Evolutionary conservation across 2,888 invertebrate species (phyloP), one percentile per base, ranked within the genome.

Genomic region (Nowickia ferox): DNA sequence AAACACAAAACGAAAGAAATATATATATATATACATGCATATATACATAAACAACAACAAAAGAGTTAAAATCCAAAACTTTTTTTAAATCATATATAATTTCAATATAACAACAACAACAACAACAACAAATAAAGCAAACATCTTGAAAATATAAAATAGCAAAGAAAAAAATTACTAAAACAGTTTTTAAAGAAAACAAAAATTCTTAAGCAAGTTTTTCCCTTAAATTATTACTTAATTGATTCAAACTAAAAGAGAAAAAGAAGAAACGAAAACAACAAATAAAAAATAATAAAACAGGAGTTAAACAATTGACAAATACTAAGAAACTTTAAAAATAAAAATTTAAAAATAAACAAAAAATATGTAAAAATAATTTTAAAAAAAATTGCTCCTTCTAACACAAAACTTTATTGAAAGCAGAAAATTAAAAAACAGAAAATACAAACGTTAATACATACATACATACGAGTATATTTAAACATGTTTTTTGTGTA

Each of bases 31-130:
- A 42, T 44, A 55, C n/a, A n/a, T 5, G 17, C 9, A 40, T 17
- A 40, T 17, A 17, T 61, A 61, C 42, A 61, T 17, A 17, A 61
- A 59, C 15, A 59, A 80, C 42, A 81, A 68, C 66, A 87, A 80
- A 80, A 77, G 76, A 71, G 83, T 86, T 86, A 66, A 82, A 77
- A 78, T 65, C 68, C 69, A 53, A 86, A 79, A 51, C 46, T 71
- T 83, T 79, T 82, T 78, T 79, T 77, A 77, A 46, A 76, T 72
- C 75, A 75, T 80, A 75, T 61, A 81, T 81, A 68, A 75, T 81
- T 81, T 81, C 74, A 75, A 68, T 76, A 72, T 19, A 22, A 74
- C 48, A 66, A 79, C 40, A 75, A 40, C 22, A 77, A n/a, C n/a
- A n/a, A n/a, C n/a, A n/a, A 74, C 11, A 74, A 53, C 22, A 84